Base-by-base conservation (phyloP, 2,113 vertebrate species). In the Pseudorhombus dupliciocellatus region DNA sequence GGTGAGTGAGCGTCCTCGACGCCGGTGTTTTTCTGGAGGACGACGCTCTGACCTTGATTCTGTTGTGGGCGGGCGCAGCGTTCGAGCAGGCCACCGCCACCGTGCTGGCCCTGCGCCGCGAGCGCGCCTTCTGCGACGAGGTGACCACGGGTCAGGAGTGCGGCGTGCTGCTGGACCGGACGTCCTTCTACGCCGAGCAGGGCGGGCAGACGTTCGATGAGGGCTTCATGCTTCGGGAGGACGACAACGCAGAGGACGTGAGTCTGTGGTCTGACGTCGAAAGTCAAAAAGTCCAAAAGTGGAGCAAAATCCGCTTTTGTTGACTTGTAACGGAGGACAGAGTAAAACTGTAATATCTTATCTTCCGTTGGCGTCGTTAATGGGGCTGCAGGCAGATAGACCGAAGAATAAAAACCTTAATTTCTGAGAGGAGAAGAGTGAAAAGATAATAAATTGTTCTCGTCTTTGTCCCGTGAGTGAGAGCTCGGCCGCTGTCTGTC, bases 131-230 rank as follows among this genome's bases (percentile, higher is more conserved):
- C 66, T 94, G 97, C 83, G 92, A 95, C 0, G 94, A 97, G 26
- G 98, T 93, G 21, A 93, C 87, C 75, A 98, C 96, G 0, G 97
- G 98, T 57, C 96, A 98, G 90, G 95, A 97, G 73, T 98, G 97
- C 5, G 98, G 98, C 0, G 93, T 99, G 67, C 81, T 99, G 74
- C 94, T 99, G 74, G 96, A 99, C 90, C 90, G 69, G 80, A 98
- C 96, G 28, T 95, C 96, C 56, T 99, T 99, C 92, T 99, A 99
- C 2, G 97, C 98, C 0, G 98, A 99, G 90, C 98, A 99, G 91
- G 98, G 98, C 0, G 98, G 97, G 3, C 98, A 99, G 94, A 97
- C 94, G 70, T 98, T 93, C 0, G 97, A 99, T 0, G 94, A 97
- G 88, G 98, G 98, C 77, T 99, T 96, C 93, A 91, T 99, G 88